Evolutionary conservation across 2,113 vertebrate genomes (phyloP).

Genomic region (Xyliphius kryptos): DNA sequence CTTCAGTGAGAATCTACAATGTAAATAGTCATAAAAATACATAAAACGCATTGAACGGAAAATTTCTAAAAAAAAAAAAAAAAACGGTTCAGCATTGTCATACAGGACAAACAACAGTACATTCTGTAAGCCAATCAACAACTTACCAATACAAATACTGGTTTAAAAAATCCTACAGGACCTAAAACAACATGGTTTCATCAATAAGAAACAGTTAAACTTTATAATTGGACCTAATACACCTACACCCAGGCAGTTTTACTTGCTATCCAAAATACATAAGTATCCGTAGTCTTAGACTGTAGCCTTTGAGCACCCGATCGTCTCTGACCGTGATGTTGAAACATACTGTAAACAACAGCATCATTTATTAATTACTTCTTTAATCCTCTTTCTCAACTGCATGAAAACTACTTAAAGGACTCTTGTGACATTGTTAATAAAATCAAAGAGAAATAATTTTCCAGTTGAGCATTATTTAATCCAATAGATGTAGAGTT

Average conservation of each 20-base stretch:
- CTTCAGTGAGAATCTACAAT: no score
- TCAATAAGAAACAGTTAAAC: neutral
- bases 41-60: no score
- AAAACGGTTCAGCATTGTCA: no score
- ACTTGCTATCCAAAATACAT: slow-evolving; percentile 16
- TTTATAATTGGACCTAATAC: neutral
- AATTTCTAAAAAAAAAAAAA: no score
- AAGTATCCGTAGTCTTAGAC: neutral
- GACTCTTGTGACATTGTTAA: no score
- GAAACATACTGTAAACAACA: no score
- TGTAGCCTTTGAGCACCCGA: neutral
- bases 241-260: neutral
- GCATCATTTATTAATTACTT: slow-evolving; percentile 11
- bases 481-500: neutral
- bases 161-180: neutral
- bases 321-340: no score
- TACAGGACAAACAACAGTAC: neutral
- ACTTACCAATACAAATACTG: neutral
- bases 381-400: neutral
- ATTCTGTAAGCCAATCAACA: neutral
- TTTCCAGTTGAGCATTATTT: neutral
- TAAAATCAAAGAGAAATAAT: neutral
- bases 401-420: slow-evolving; percentile 22
- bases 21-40: no score
- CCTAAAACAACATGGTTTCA: neutral